Base-by-base conservation (phyloP, 2,797 vertebrate species). In the Borostomias antarcticus region DNA sequence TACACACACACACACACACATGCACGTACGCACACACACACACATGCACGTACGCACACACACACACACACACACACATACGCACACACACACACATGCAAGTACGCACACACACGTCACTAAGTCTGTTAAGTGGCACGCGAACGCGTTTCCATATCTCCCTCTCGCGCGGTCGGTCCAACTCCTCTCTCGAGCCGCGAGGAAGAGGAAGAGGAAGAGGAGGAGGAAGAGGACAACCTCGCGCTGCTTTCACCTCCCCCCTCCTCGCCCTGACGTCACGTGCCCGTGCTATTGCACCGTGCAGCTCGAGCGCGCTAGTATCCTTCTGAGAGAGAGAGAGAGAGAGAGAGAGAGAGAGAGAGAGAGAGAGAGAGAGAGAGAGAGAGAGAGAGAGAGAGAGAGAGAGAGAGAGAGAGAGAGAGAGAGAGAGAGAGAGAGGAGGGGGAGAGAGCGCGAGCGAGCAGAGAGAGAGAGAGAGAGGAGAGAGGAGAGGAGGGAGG, bases 241-340 rank as follows among this genome's bases (percentile, higher is more conserved):
- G 83, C 79, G 74, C 75, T 77, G 90, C 90, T 63, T 66, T 75
- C 62, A 82, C 81, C 75, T 47, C 62, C 77, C 77, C n/a, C 84
- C 87, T 78, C 80, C 80, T 79, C 68, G 71, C 74, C 52, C 76
- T 95, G 95, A 96, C 95, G 95, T 96, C 92, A 92, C 75, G 70
- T 80, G 40, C 74, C 70, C 80, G 91, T n/a, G 89, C 89, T 89
- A 92, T 92, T 93, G 94, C 94, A 93, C 88, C 90, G 82, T 86
- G 89, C 90, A 87, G 83, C 88, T 64, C 74, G 74, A 76, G 82
- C 70, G 86, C 83, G 83, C 85, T 35, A 84, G 92, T 90, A 77
- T 85, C 92, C 81, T 87, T 91, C 84, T 80, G 73, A 64, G 29
- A 83, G 84, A 81, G 68, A 72, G 70, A 60, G 73, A 88, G 86